A percentile compares a stretch with the other conserved stretches of the same genome.
phyloP scores from a whole-genome alignment of 1,140 invertebrate species.

The Anastrepha ludens region DNA sequence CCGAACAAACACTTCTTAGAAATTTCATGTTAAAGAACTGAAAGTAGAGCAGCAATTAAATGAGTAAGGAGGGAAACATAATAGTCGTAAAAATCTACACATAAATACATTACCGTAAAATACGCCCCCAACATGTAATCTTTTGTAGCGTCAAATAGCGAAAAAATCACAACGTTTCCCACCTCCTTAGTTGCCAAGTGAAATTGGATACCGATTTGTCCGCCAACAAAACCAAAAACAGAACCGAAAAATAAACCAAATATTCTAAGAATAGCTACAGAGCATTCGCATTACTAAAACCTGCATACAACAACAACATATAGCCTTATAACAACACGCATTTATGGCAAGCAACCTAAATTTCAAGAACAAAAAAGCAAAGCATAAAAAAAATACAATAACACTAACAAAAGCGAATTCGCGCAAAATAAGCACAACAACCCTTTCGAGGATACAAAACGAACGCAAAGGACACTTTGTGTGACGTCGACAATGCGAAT shows the following conservation, averaged over 20 bases:
- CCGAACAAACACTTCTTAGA: too few relatives aligned
- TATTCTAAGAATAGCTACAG: constrained; percentile 28
- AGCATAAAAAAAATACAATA: not conserved
- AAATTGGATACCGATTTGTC: constrained; percentile 15
- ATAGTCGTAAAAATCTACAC: not conserved
- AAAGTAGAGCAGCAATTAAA: not conserved
- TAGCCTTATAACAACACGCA: not conserved
- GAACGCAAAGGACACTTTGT: not conserved
- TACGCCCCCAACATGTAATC: not conserved
- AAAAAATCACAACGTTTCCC: not conserved
- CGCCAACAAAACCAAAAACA: not conserved
- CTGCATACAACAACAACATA: not conserved
- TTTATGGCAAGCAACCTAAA: not conserved
- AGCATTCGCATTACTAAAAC: constrained; percentile 11
- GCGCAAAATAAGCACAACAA: constrained; percentile 13
- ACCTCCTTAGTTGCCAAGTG: not conserved
- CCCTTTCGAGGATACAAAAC: constrained; percentile 13
- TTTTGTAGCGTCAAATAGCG: not conserved
- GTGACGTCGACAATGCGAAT: constrained; percentile 33
- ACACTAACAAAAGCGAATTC: not conserved
- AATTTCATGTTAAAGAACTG: too few relatives aligned
- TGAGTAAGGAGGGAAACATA: not conserved
- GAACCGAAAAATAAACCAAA: not conserved
- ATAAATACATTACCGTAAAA: not conserved
- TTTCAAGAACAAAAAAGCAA: constrained; percentile 14